These are phyloP conservation scores for Arctocebus calabarensis DNA, from an alignment of 2,797 vertebrate species.

Conservation along the genomic window DNA sequence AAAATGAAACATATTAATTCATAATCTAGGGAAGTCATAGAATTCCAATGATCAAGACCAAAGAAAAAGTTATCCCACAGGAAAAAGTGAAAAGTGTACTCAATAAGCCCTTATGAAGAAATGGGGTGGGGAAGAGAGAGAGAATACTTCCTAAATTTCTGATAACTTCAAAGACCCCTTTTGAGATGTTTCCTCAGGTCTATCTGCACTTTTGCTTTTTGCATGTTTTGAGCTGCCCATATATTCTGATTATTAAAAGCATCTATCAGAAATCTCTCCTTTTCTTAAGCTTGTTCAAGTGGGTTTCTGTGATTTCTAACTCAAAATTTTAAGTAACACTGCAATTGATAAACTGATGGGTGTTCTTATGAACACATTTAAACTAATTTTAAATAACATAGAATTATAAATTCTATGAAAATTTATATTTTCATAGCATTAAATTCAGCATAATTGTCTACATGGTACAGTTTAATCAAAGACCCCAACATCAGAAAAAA, in stretches of 20 bases:
- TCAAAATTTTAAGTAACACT: not conserved
- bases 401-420: too few relatives aligned
- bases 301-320: not conserved
- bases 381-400: too few relatives aligned
- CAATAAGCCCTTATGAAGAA: not conserved
- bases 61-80: not conserved
- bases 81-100: not conserved
- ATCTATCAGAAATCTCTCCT: not conserved
- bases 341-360: too few relatives aligned
- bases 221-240: not conserved
- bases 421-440: not conserved
- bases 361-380: too few relatives aligned
- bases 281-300: not conserved
- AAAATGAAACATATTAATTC: not conserved
- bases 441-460: not conserved
- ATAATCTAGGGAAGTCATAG: not conserved
- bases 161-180: not conserved
- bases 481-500: not conserved
- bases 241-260: not conserved
- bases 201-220: not conserved
- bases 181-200: not conserved
- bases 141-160: not conserved
- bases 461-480: not conserved
- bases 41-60: not conserved
- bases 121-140: not conserved